Evolutionary conservation across 1,140 invertebrate species (phyloP), one percentile per base, ranked within the genome.

Genomic region (Drosophila bifasciata): DNA sequence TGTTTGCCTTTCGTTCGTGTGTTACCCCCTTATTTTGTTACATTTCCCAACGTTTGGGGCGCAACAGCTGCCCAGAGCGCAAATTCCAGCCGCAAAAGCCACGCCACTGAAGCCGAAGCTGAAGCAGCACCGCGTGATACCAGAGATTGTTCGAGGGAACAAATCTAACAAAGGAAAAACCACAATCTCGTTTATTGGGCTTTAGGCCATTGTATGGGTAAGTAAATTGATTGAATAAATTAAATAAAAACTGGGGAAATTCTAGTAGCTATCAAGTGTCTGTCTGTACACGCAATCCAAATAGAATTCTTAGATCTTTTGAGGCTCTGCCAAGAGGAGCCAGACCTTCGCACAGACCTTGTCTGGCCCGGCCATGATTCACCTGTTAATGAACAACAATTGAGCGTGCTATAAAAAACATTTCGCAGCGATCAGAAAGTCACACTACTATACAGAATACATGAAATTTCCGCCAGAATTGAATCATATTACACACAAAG

Each of bases 191-290:
- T 85, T 80, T 76, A 83, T 91, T 76, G 90, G 90, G 90, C 90
- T 89, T 36, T 91, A 91, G 84, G 90, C 90, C 90, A 80, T 91
- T 91, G 90, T 91, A 91, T 91, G 90, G 90, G 90, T 91, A 73
- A 91, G 90, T 91, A 32, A 46, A 23, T 13, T 17, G 15, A 48
- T 15, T 5, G 7, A 41, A 17, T 0, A 55, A 23, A 55, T 25
- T 15, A 44, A 9, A 3, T 2, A 7, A 19, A 17, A 11, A 21
- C 28, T 50, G n/a, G 16, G 46, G 28, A 21, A 51, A 32, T 50
- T 21, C 2, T 21, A 21, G 19, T 21, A 21, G 19, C 25, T 9
- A 49, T 68, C 52, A 63, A 23, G 53, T 56, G 23, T 17, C 28
- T 28, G 8, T 2, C 7, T 25, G 8, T 8, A 28, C 28, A 28